Percentiles rank a stretch among this genome's conserved stretches.
These are phyloP conservation scores for Platorchestia sp. DNA, from an alignment of 1,140 invertebrate species.

Conservation along the genomic window DNA sequence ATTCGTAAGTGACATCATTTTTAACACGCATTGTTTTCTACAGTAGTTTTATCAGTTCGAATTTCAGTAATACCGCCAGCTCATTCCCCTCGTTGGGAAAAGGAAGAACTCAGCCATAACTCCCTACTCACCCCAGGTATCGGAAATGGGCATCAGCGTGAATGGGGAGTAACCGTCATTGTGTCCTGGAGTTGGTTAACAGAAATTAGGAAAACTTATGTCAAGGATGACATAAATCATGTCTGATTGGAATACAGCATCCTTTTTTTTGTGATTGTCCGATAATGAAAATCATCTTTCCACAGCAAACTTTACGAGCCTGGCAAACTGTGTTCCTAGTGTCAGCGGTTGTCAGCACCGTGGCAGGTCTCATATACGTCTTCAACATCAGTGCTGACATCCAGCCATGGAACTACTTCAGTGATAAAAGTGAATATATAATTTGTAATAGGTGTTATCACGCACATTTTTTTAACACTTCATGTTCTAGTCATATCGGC, in stretches of 20 bases:
- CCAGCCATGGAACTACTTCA: constrained; percentile 53
- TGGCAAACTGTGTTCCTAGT: constrained; percentile 56
- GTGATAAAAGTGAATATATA: not conserved
- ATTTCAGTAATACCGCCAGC: too few species aligned
- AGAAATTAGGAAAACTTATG: not conserved
- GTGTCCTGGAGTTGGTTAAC: not conserved
- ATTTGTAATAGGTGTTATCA: too few species aligned
- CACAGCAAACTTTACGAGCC: constrained; percentile 51
- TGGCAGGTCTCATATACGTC: constrained; percentile 5
- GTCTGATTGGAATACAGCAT: not conserved
- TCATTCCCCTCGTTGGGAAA: too few species aligned
- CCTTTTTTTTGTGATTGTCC: not conserved
- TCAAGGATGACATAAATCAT: not conserved
- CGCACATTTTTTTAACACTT: too few species aligned
- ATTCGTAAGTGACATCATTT: too few species aligned
- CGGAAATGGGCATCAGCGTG: too few species aligned
- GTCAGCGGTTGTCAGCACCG: not conserved
- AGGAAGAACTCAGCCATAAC: too few species aligned
- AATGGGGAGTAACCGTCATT: too few species aligned
- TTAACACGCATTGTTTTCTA: too few species aligned
- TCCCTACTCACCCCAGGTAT: not conserved
- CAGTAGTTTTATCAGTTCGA: too few species aligned
- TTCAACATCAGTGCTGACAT: constrained; percentile 43
- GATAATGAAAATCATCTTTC: not conserved
- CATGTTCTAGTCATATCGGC: too few species aligned